A percentile compares a stretch with the other conserved stretches of the same genome.
phyloP scores from a whole-genome alignment of 2,113 vertebrate species.

The Mola mola region DNA sequence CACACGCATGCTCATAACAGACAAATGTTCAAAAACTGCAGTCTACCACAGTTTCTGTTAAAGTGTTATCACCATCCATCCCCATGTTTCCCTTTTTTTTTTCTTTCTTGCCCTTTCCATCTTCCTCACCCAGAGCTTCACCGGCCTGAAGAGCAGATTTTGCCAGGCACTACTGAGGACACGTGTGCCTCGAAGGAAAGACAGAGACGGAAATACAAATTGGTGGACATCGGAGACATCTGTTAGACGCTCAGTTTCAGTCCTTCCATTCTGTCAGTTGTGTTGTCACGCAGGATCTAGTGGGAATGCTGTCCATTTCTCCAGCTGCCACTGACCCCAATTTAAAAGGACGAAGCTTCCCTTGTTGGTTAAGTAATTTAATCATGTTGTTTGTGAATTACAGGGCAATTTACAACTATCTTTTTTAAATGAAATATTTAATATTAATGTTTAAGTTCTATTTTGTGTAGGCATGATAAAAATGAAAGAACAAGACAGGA shows the following conservation, averaged over 20 bases:
- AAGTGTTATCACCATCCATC: not conserved
- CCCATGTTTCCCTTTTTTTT: not conserved
- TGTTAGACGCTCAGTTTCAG: constrained; percentile 27
- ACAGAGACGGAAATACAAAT: constrained; percentile 44
- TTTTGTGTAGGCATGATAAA: not conserved
- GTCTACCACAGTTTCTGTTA: not conserved
- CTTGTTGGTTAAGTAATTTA: too few species aligned
- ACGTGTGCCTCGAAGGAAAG: constrained; percentile 45
- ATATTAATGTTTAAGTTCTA: constrained; percentile 5
- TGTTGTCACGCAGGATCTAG: not conserved
- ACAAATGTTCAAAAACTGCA: too few species aligned
- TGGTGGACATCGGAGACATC: constrained; percentile 28
- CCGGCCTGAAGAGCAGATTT: constrained; percentile 45
- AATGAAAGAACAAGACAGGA: not conserved
- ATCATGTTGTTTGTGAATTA: too few species aligned
- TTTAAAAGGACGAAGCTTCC: not conserved
- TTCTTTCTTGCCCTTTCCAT: not conserved
- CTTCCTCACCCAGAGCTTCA: not conserved
- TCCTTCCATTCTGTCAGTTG: constrained; percentile 3
- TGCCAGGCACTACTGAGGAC: constrained; percentile 48
- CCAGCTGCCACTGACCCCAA: not conserved
- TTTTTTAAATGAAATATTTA: not conserved
- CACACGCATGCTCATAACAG: not conserved
- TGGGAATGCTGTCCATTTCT: not conserved
- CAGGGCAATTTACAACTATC: not conserved